A percentile compares a stretch with the other conserved stretches of the same genome.
phyloP scores from a whole-genome alignment of 2,113 vertebrate species.

The Cnemophilus loriae region DNA sequence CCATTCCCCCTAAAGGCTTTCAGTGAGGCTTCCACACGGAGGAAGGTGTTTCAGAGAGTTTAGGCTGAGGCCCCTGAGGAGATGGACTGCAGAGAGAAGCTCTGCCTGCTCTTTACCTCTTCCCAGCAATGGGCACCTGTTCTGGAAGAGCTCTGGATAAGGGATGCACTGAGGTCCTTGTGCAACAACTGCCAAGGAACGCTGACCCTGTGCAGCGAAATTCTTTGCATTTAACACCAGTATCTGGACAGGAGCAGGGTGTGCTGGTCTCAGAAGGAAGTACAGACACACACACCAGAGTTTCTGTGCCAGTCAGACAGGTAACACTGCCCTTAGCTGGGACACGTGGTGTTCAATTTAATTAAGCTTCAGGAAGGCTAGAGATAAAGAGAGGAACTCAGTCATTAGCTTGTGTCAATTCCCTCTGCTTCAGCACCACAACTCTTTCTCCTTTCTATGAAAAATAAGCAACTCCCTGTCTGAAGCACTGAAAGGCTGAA shows the following conservation, averaged over 20 bases:
- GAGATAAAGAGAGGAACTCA: neutral
- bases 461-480: neutral
- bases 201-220: fast-evolving
- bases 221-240: too few relatives aligned
- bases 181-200: neutral
- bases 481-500: neutral
- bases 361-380: neutral
- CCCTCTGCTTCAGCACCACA: neutral
- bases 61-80: neutral
- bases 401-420: neutral
- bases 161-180: neutral
- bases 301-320: neutral
- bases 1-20: neutral
- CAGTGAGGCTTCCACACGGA: fast-evolving
- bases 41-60: neutral
- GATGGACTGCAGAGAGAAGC: neutral
- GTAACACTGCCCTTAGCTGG: neutral
- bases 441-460: neutral
- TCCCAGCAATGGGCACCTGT: fast-evolving
- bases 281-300: neutral
- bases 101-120: neutral
- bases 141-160: neutral
- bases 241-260: fast-evolving
- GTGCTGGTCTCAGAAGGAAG: neutral
- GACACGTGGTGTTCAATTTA: fast-evolving